Evolutionary conservation across 1,140 invertebrate species (phyloP).

Genomic region (Reticulitermes speratus): DNA sequence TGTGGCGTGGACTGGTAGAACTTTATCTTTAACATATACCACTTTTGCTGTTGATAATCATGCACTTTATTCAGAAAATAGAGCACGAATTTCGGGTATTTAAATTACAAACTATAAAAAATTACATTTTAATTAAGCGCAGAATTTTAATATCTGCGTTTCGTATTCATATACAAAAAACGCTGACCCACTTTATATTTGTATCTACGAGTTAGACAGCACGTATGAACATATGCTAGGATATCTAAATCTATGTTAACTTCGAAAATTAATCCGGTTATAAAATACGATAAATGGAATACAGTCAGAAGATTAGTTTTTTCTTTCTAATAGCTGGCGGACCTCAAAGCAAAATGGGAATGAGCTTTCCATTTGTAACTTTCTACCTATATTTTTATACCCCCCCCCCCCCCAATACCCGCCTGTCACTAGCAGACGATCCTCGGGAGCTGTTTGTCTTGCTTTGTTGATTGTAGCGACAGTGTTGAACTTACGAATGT

Average conservation of each 20-base stretch:
- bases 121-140: not conserved
- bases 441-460: not conserved
- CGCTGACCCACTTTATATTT: not conserved
- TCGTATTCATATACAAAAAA: not conserved
- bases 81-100: too few species aligned
- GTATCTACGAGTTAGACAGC: accelerated
- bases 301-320: not conserved
- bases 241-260: not conserved
- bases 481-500: not conserved
- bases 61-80: too few species aligned
- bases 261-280: not conserved
- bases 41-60: too few species aligned
- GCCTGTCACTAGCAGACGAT: not conserved
- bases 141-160: not conserved
- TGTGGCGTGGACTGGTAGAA: too few species aligned
- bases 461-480: not conserved
- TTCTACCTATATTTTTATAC: not conserved
- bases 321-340: not conserved
- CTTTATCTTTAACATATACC: too few species aligned
- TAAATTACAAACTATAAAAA: too few species aligned
- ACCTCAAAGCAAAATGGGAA: not conserved
- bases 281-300: not conserved
- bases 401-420: not conserved
- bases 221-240: not conserved
- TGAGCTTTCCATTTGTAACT: not conserved